These are phyloP conservation scores for Tapirus indicus DNA, from an alignment of 2,797 vertebrate species.

Conservation along the genomic window DNA sequence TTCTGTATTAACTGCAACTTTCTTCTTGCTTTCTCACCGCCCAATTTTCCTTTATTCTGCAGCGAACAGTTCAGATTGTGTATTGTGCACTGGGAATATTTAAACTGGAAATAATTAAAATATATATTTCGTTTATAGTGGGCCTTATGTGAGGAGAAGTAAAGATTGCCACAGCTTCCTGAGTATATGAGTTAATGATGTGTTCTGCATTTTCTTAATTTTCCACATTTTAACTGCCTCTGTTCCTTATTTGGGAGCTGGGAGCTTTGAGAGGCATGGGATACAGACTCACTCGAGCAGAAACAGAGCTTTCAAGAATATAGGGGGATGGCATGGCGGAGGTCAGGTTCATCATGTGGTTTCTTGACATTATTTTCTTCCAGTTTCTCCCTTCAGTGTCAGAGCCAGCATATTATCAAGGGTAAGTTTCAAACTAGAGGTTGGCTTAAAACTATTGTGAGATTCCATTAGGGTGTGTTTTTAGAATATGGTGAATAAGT, in stretches of 20 bases:
- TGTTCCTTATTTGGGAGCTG: constrained; percentile 83
- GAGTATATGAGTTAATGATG: constrained; percentile 86
- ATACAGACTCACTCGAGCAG: background rate
- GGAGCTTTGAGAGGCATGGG: constrained; percentile 63
- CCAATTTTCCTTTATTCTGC: constrained; percentile 84
- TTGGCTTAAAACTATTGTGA: background rate
- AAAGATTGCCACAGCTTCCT: constrained; percentile 87
- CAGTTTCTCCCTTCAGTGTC: background rate
- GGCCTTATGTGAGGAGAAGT: constrained; percentile 87
- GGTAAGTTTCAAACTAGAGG: background rate
- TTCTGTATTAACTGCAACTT: constrained; percentile 86
- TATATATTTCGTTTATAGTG: constrained; percentile 85
- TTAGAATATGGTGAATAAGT: constrained; percentile 20
- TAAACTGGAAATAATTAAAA: constrained; percentile 89
- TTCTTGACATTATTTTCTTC: background rate
- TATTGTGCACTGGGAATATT: constrained; percentile 74
- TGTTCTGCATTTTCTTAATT: constrained; percentile 89
- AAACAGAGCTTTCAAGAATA: background rate
- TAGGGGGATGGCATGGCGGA: background rate
- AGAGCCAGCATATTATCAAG: background rate
- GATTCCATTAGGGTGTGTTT: background rate
- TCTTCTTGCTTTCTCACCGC: constrained; percentile 84
- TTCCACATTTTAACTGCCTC: constrained; percentile 88
- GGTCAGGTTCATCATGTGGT: background rate
- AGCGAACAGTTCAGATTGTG: constrained; percentile 78